These are phyloP conservation scores for Pholis gunnellus DNA, from an alignment of 2,113 vertebrate genomes.

Conservation along the genomic window DNA sequence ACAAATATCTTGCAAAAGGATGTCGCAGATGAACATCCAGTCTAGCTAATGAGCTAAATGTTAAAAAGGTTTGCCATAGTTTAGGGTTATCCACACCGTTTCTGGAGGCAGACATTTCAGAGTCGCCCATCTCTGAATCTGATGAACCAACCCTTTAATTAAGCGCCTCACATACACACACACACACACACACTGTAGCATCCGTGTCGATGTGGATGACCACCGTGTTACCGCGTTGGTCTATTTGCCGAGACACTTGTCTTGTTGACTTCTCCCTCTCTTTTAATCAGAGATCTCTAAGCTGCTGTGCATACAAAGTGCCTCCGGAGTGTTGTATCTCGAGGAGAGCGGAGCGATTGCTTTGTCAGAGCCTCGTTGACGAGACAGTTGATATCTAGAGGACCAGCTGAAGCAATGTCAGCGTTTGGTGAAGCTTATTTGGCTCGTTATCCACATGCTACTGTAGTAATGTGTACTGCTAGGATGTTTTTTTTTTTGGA, in stretches of 20 bases:
- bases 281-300: slow-evolving; percentile 45
- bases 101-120: not conserved
- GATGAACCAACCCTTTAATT: not conserved
- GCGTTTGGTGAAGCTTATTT: not conserved
- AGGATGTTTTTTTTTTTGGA: not conserved
- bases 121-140: not conserved
- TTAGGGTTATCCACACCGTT: not conserved
- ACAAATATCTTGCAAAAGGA: not conserved
- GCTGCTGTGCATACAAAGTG: slow-evolving; percentile 38
- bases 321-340: slow-evolving; percentile 39
- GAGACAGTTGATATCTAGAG: slow-evolving; percentile 38
- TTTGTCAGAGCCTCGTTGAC: slow-evolving; percentile 44
- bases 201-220: not conserved
- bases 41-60: not conserved
- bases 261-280: not conserved
- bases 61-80: not conserved
- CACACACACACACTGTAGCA: not conserved
- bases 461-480: too few relatives aligned
- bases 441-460: not conserved
- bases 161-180: slow-evolving; percentile 5
- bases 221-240: slow-evolving; percentile 17
- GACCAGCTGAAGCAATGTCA: slow-evolving; percentile 8
- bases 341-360: slow-evolving; percentile 59
- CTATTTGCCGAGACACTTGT: slow-evolving; percentile 20
- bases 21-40: not conserved